Evolutionary conservation across 2,113 vertebrate species (phyloP).

Genomic region (Peromyscus leucopus): DNA sequence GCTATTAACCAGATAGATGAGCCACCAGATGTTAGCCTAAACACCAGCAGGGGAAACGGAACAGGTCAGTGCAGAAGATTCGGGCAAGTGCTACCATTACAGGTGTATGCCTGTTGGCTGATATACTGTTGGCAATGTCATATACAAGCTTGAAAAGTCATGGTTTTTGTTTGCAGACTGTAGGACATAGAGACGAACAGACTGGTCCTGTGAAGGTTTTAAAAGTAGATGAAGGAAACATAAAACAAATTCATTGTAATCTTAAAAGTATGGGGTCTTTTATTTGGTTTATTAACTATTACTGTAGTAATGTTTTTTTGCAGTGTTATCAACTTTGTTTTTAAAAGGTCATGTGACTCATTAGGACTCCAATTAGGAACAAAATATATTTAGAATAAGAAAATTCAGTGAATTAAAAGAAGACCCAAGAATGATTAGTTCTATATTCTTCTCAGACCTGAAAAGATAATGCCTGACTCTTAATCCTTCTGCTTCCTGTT

Average conservation of each 20-base stretch:
- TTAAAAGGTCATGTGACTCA: neutral
- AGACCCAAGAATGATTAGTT: neutral
- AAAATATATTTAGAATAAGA: neutral
- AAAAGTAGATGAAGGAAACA: neutral
- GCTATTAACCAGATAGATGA: neutral
- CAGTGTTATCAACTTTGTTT: neutral
- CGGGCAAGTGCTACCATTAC: neutral
- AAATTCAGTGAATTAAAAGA: constrained; percentile 21
- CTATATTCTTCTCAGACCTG: neutral
- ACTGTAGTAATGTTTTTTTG: neutral
- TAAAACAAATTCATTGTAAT: neutral
- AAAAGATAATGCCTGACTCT: neutral
- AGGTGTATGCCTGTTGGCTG: neutral
- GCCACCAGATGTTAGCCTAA: neutral
- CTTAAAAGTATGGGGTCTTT: neutral
- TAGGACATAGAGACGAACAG: neutral
- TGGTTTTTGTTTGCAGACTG: constrained; percentile 35
- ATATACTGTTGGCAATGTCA: neutral
- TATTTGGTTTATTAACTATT: neutral
- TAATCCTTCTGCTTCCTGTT: neutral
- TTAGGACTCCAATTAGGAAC: neutral
- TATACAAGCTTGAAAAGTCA: neutral
- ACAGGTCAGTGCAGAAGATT: neutral
- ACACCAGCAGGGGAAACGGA: neutral
- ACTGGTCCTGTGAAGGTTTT: neutral